Conservation (phyloP, 2,113 vertebrate genomes). For the Tonatia bakeri region DNA sequence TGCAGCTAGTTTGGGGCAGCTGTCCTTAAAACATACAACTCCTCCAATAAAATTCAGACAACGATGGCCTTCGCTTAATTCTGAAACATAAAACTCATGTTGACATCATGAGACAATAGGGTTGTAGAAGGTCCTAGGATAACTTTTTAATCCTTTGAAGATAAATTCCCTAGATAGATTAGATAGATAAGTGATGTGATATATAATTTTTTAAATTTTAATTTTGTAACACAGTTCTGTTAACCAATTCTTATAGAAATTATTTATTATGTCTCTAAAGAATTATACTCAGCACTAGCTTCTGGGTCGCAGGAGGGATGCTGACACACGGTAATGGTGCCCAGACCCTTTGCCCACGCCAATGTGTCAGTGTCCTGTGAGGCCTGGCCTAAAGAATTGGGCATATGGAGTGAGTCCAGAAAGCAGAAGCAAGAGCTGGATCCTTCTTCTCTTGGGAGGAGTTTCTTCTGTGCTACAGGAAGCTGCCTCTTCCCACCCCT, state of each 20-base stretch:
- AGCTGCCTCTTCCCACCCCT: not conserved
- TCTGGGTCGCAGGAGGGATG: not conserved
- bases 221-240: not conserved
- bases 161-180: not conserved
- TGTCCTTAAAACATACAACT: not conserved
- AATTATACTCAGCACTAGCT: not conserved
- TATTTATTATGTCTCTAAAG: not conserved
- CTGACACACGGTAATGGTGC: not conserved
- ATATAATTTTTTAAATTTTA: not conserved
- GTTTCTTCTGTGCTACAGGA: not conserved
- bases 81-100: not conserved
- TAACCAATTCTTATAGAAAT: not conserved
- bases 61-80: not conserved
- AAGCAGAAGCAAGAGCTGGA: not conserved
- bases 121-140: not conserved
- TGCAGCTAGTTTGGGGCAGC: not conserved
- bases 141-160: not conserved
- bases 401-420: not conserved
- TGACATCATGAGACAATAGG: not conserved
- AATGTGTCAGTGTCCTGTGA: not conserved
- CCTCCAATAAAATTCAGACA: not conserved
- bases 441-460: not conserved
- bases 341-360: not conserved
- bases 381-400: not conserved
- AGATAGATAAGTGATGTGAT: not conserved